Percentiles rank a stretch among this genome's conserved stretches.
Evolutionary conservation across 2,888 invertebrate species (phyloP).

Genomic region (Oscheius myriophilus): DNA sequence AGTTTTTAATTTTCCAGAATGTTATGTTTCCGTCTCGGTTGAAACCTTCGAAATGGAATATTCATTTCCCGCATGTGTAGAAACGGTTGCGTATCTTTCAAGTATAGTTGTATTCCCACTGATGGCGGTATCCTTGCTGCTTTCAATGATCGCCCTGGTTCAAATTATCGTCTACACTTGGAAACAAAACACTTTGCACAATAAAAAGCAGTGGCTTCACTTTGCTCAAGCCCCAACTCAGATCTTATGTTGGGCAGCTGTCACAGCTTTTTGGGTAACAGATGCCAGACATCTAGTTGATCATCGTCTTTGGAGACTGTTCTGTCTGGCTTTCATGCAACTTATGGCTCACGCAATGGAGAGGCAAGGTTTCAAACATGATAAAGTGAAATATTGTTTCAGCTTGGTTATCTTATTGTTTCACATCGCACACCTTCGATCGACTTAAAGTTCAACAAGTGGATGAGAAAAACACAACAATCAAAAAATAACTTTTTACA

Average conservation of each 20-base stretch:
- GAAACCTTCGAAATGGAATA: constrained; percentile 16
- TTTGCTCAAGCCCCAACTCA: constrained; percentile 25
- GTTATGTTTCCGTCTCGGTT: constrained; percentile 1
- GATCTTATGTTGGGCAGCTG: constrained; percentile 9
- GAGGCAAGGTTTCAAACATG: neutral
- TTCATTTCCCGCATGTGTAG: neutral
- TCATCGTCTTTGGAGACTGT: neutral
- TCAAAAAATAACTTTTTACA: too few relatives aligned
- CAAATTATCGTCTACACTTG: constrained; percentile 2
- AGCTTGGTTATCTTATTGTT: too few relatives aligned
- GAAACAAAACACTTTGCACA: neutral
- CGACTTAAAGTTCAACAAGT: too few relatives aligned
- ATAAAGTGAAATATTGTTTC: too few relatives aligned
- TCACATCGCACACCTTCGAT: too few relatives aligned
- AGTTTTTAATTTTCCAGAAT: neutral
- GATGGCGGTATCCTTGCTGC: neutral
- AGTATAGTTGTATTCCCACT: constrained; percentile 5
- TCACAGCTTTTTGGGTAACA: constrained; percentile 8
- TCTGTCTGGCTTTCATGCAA: constrained; percentile 8
- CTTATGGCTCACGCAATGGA: constrained; percentile 9
- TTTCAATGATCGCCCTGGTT: constrained; percentile 5
- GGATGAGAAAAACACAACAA: too few relatives aligned
- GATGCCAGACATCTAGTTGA: neutral
- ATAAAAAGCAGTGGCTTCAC: constrained; percentile 10
- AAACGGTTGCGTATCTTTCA: neutral